Evolutionary conservation across 2,113 vertebrate genomes (phyloP), one percentile per base, ranked within the genome.

Genomic region (Neodontobutis hainanensis): DNA sequence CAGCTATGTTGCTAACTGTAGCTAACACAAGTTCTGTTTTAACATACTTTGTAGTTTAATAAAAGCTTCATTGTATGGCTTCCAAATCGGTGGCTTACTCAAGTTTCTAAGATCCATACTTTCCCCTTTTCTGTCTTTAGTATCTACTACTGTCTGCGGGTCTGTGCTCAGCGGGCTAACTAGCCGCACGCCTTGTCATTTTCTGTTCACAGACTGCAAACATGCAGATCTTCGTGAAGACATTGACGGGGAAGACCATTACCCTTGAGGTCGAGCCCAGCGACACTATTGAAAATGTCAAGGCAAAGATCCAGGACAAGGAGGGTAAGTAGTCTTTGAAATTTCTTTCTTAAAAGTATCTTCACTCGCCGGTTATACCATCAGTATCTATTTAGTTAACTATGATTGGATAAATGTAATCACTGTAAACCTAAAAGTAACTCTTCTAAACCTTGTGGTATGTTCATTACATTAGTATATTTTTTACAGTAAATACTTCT

Each of bases 161-260:
- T 5, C 32, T 58, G 11, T 61, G 6, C 14, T 34, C 1, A 19
- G 2, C 6, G 0, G 27, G 65, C 42, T 52, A 11, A 12, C 8
- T 9, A 16, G 12, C 63, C 35, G 63, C 11, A 7, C 3, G 45
- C 43, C 2, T 36, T 11, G 4, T 0, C 9, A 34, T 44, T 49
- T 44, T 69, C 8, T 58, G 11, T 66, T 14, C 8, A n/a, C 72
- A 91, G 90, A 68, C 84, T 81, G 91, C 87, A 88, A 91, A 86
- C 73, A 96, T 96, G 95, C 95, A 96, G 94, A 96, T 96, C 87
- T 96, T 96, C 72, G 95, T 96, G 89, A 96, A 96, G 40, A 96
- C 95, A 35, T 87, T 95, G 75, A 96, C 95, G 6, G 95, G 95
- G 49, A 96, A 96, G 68, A 96, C 95, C 80, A 96, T 96, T 93